Conservation (phyloP, 1,140 invertebrate species). For the Cepaea nemoralis region DNA sequence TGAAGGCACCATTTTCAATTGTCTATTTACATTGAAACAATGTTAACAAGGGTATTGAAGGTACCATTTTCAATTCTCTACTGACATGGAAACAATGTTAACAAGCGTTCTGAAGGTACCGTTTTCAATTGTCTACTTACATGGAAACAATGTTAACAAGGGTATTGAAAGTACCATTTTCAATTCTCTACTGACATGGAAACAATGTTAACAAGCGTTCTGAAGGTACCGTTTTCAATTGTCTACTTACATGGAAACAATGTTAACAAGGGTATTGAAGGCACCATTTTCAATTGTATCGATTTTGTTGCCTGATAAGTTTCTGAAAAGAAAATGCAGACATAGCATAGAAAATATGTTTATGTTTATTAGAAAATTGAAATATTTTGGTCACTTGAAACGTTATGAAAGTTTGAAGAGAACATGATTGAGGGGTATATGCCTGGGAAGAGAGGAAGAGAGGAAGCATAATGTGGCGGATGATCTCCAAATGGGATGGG, state of each 20-base stretch:
- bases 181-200: slow-evolving; percentile 20
- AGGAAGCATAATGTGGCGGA: too few species aligned
- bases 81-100: background rate
- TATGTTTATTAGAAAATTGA: too few species aligned
- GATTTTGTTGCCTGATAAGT: slow-evolving; percentile 3
- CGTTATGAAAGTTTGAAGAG: too few species aligned
- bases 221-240: slow-evolving; percentile 9
- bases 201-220: background rate
- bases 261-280: slow-evolving; percentile 13
- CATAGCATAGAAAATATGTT: too few species aligned
- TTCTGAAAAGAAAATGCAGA: background rate
- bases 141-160: slow-evolving; percentile 12
- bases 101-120: slow-evolving; percentile 4
- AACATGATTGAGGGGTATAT: too few species aligned
- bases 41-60: too few species aligned
- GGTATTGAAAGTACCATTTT: slow-evolving; percentile 6
- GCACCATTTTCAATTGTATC: background rate
- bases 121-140: slow-evolving; percentile 10
- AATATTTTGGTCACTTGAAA: too few species aligned
- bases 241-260: slow-evolving; percentile 18
- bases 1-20: slow-evolving; percentile 20
- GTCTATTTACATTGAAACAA: too few species aligned
- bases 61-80: too few species aligned
- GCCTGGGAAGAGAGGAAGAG: too few species aligned
- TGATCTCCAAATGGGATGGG: too few species aligned